Evolutionary conservation across 1,140 invertebrate species (phyloP).

Genomic region (Drosophila albomicans): DNA sequence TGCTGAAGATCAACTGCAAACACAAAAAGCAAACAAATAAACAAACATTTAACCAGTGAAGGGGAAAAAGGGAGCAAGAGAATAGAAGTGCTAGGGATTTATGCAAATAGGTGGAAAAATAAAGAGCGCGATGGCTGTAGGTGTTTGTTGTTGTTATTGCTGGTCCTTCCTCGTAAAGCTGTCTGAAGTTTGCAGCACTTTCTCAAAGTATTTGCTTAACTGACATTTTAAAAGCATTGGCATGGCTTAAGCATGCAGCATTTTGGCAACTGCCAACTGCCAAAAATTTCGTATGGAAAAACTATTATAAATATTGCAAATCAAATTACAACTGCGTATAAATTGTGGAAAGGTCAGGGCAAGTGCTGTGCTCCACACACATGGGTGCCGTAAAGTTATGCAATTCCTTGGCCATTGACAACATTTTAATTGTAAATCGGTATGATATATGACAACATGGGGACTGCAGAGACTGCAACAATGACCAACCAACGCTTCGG

Average conservation of each 20-base stretch:
- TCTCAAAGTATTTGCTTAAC: conserved; percentile 3
- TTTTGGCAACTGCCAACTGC: conserved; percentile 5
- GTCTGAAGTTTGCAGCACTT: conserved; percentile 10
- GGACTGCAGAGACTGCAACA: conserved; percentile 6
- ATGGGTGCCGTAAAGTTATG: conserved; percentile 37
- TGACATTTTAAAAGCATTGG: conserved; percentile 32
- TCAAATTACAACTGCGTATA: conserved; percentile 39
- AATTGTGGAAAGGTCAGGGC: conserved; percentile 43
- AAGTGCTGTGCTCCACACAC: not conserved
- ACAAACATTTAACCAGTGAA: not conserved
- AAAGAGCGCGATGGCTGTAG: not conserved
- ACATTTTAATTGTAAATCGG: conserved; percentile 71
- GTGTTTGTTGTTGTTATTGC: not conserved
- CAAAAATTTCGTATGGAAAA: not conserved
- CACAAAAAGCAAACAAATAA: conserved; percentile 50
- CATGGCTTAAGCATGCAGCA: not conserved
- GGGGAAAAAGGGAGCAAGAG: no score
- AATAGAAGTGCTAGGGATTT: conserved; percentile 25
- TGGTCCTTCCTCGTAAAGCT: not conserved
- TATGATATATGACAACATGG: conserved; percentile 56
- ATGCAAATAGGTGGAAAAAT: conserved; percentile 45
- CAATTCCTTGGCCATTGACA: conserved; percentile 58
- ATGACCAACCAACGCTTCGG: conserved; percentile 4
- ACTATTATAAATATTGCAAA: conserved; percentile 44
- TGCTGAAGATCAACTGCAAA: conserved; percentile 73